A percentile compares a stretch with the other conserved stretches of the same genome.
These are phyloP conservation scores for Syrphus vitripennis DNA, from an alignment of 2,888 invertebrate genomes.

Conservation along the genomic window DNA sequence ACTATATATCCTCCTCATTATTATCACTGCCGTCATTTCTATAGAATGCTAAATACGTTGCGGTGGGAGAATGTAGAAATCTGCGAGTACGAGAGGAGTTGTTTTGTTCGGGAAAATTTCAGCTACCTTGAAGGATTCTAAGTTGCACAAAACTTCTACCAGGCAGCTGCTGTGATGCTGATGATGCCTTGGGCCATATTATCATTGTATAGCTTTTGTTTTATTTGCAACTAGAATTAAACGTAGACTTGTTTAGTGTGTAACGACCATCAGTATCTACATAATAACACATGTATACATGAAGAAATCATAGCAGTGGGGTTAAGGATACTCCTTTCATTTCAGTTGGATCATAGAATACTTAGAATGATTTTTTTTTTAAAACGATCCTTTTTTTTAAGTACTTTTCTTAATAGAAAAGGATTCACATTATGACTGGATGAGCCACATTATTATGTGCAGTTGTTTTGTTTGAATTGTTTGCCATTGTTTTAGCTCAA, in stretches of 20 bases:
- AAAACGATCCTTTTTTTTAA: slow-evolving; percentile 29
- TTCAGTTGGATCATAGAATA: neutral
- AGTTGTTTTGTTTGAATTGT: slow-evolving; percentile 25
- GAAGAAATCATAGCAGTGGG: slow-evolving; percentile 21
- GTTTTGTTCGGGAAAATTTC: neutral
- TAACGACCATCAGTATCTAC: no score
- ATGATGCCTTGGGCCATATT: slow-evolving; percentile 42
- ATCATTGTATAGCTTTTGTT: slow-evolving; percentile 52
- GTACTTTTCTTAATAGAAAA: slow-evolving; percentile 53
- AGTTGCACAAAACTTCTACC: slow-evolving; percentile 39
- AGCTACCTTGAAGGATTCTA: slow-evolving; percentile 44
- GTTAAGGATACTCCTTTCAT: slow-evolving; percentile 47
- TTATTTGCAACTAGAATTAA: slow-evolving; percentile 50
- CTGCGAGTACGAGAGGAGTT: neutral
- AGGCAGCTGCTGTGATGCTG: slow-evolving; percentile 31
- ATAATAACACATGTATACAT: neutral
- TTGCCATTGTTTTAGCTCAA: slow-evolving; percentile 39
- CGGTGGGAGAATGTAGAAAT: neutral
- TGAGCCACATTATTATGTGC: slow-evolving; percentile 8
- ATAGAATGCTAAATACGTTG: no score
- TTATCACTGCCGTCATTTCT: slow-evolving; percentile 45
- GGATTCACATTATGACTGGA: slow-evolving; percentile 26
- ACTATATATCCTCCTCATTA: slow-evolving; percentile 57
- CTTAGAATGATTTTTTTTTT: slow-evolving; percentile 22
- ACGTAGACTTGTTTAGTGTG: slow-evolving; percentile 15